Conservation (phyloP, 1,140 invertebrate species). For the Hylyphantes graminicola region DNA sequence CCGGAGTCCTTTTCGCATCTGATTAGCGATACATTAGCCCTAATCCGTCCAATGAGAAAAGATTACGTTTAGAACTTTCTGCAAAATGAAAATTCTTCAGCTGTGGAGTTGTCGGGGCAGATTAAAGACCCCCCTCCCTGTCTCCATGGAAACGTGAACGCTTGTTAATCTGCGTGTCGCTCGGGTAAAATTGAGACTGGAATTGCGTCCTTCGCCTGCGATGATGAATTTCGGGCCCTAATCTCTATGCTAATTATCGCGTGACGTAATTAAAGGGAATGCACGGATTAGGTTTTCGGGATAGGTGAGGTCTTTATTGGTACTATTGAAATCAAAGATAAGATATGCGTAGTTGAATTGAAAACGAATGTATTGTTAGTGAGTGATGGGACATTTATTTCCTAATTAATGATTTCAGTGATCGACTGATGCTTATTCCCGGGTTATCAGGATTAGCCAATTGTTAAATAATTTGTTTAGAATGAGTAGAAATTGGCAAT, state of each 20-base stretch:
- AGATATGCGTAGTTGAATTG: no score
- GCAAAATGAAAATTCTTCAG: conserved; percentile 26
- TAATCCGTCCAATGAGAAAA: conserved; percentile 42
- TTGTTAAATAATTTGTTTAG: no score
- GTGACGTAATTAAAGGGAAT: conserved; percentile 3
- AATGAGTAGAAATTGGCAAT: no score
- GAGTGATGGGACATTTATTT: no score
- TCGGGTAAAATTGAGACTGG: conserved; percentile 9
- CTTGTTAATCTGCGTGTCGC: conserved; percentile 28
- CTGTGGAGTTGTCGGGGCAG: conserved; percentile 5
- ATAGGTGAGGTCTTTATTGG: background rate
- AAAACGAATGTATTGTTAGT: no score
- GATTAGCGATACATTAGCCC: conserved; percentile 46
- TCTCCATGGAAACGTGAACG: background rate
- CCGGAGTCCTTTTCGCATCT: conserved; percentile 8
- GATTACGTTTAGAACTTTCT: conserved; percentile 17
- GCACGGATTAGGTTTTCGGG: background rate
- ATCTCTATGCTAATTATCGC: conserved; percentile 12
- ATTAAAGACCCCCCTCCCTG: background rate
- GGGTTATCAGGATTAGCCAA: no score
- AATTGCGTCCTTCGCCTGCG: background rate
- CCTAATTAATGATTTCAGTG: no score
- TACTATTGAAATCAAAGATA: no score
- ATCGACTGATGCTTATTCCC: no score
- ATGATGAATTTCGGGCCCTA: conserved; percentile 15